Conservation (phyloP, 1,140 invertebrate genomes). For the Drosophila lacertosa region DNA sequence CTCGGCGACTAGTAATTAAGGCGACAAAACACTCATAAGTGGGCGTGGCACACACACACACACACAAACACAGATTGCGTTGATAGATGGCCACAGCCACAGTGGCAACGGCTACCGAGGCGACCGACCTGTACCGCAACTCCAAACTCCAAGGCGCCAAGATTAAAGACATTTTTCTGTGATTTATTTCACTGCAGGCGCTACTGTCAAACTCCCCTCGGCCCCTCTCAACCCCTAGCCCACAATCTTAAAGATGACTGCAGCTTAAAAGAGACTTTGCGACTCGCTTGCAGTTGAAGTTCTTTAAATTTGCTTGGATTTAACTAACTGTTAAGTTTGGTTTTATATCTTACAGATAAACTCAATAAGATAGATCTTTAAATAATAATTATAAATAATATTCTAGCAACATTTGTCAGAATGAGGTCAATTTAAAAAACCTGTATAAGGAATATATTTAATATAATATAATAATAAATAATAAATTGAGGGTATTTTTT, state of each 20-base stretch:
- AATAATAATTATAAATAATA: too few species aligned
- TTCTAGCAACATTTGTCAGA: too few species aligned
- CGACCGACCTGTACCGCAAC: slow-evolving; percentile 15
- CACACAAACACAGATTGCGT: slow-evolving; percentile 8
- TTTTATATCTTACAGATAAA: not conserved
- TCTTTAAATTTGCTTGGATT: not conserved
- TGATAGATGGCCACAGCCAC: slow-evolving; percentile 63
- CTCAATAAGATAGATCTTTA: not conserved
- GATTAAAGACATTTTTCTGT: slow-evolving; percentile 79
- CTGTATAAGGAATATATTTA: too few species aligned
- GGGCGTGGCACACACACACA: slow-evolving; percentile 53
- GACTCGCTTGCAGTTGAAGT: not conserved
- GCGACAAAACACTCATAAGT: slow-evolving; percentile 69
- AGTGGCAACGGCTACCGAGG: slow-evolving; percentile 51
- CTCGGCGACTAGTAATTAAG: slow-evolving; percentile 68
- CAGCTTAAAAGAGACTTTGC: not conserved
- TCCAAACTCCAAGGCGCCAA: slow-evolving; percentile 71
- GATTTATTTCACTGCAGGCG: slow-evolving; percentile 74
- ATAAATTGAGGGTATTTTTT: too few species aligned
- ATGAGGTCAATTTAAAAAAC: too few species aligned
- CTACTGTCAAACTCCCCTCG: slow-evolving; percentile 47
- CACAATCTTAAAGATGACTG: not conserved
- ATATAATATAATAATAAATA: too few species aligned
- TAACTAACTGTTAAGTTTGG: slow-evolving; percentile 6
- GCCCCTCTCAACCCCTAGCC: not conserved